These are phyloP conservation scores for Camptogramma bilineatum DNA, from an alignment of 2,888 invertebrate species.

Conservation along the genomic window DNA sequence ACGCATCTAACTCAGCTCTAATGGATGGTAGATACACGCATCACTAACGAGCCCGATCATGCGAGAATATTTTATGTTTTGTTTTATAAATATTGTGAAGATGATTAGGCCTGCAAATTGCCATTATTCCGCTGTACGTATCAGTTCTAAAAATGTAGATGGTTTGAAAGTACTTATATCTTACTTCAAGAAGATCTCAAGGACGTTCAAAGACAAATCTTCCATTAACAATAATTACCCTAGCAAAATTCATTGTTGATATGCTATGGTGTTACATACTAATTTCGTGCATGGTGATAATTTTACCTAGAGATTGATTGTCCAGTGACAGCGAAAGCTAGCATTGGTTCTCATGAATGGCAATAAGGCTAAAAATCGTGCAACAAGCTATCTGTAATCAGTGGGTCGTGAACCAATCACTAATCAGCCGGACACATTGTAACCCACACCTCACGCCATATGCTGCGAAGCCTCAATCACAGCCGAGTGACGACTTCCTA, in stretches of 20 bases:
- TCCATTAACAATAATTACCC: no score
- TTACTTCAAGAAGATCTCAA: no score
- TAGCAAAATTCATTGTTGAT: no score
- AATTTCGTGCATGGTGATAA: no score
- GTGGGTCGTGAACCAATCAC: conserved; percentile 57
- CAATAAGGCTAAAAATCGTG: conserved; percentile 34
- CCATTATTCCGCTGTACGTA: background rate
- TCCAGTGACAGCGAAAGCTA: background rate
- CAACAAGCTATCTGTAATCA: conserved; percentile 30
- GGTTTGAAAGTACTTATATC: no score
- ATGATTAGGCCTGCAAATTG: conserved; percentile 18
- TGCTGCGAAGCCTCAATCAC: conserved; percentile 60
- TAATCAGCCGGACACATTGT: conserved; percentile 68
- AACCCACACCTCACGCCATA: conserved; percentile 62
- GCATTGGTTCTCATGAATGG: background rate
- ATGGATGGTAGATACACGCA: conserved; percentile 47
- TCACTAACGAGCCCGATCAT: conserved; percentile 60
- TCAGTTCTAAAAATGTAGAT: background rate
- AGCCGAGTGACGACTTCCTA: conserved; percentile 36
- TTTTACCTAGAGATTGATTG: no score
- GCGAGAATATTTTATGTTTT: conserved; percentile 45
- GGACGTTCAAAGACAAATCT: no score
- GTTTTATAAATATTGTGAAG: conserved; percentile 6
- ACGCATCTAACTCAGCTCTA: conserved; percentile 40
- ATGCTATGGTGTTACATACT: no score